Base-by-base conservation (phyloP, 2,797 vertebrate species). In the Scolopax bukidnonensis region DNA sequence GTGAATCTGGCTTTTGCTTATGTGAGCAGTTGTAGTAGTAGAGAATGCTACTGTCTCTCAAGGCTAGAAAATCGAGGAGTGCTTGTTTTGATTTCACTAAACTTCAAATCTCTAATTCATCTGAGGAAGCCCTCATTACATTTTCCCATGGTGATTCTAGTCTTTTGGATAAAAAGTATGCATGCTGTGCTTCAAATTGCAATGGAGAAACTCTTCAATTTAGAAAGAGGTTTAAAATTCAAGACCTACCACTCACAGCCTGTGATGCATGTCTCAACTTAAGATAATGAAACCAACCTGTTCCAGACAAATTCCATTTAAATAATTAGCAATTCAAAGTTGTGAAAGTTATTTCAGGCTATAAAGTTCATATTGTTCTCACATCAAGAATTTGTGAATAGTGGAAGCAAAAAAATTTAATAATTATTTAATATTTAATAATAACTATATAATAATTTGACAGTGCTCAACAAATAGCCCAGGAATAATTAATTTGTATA, bases 251-350 rank as follows among this genome's bases (percentile, higher is more conserved):
- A 23, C 59, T 63, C 32, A 28, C 41, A 91, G 48, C 53, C 57
- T 74, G 41, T 53, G 23, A 79, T 85, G 56, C 27, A 18, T 24
- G 30, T 89, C 48, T 78, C 40, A 28, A 24, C 36, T 32, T 53
- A 36, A 63, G 85, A 48, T 76, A 48, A 91, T 30, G 36, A 87
- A 82, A 81, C 18, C 54, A 30, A 61, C 45, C 48, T 18, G 16
- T 64, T 79, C 36, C 32, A 68, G 43, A 60, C 33, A 77, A 89
- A 87, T 60, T 63, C 40, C 17, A 50, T 94, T 87, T 40, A 70
- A 82, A 84, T 86, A 84, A 93, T 94, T 90, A 93, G 60, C 70
- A 90, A 45, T 61, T 89, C 61, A 41, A 63, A 89, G 32, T 24
- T 84, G 36, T 76, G 70, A 67, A 68, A 41, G 27, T 59, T 83